These are phyloP conservation scores for Oncorhynchus masou DNA, from an alignment of 2,113 vertebrate species.

Conservation along the genomic window DNA sequence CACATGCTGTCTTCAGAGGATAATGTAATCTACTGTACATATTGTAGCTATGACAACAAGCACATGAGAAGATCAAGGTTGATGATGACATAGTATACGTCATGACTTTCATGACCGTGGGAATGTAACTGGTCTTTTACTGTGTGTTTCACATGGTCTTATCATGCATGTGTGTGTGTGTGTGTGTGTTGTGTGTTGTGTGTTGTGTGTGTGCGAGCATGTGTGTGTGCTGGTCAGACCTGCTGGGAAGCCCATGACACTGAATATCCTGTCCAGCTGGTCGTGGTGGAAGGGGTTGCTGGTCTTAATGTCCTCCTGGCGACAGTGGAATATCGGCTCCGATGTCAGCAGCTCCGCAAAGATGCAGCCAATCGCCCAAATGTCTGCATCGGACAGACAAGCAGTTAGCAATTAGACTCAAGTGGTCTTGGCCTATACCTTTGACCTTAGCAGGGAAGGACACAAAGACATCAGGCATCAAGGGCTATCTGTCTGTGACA, in stretches of 20 bases:
- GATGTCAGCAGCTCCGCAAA: conserved; percentile 97
- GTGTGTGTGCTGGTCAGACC: conserved; percentile 64
- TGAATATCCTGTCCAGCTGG: conserved; percentile 97
- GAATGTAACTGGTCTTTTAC: background rate
- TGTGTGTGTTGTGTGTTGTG: background rate
- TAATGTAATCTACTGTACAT: background rate
- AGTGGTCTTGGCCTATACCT: background rate
- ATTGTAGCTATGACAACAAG: background rate
- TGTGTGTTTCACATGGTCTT: background rate
- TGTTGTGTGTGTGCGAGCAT: background rate
- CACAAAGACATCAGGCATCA: background rate
- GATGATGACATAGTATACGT: background rate
- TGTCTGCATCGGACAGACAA: conserved; percentile 74
- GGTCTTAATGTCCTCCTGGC: conserved; percentile 99
- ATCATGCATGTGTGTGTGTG: too few species aligned
- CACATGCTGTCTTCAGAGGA: background rate
- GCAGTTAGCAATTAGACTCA: background rate
- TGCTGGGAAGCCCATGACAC: conserved; percentile 99
- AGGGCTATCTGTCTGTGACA: background rate
- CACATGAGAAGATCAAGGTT: background rate
- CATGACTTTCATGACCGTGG: background rate
- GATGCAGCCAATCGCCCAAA: conserved; percentile 99
- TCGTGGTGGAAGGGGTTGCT: conserved; percentile 99
- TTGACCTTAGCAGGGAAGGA: conserved; percentile 6
- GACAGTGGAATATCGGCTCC: conserved; percentile 97